phyloP scores from a whole-genome alignment of 2,797 vertebrate species.

The Spheniscus humboldti region DNA sequence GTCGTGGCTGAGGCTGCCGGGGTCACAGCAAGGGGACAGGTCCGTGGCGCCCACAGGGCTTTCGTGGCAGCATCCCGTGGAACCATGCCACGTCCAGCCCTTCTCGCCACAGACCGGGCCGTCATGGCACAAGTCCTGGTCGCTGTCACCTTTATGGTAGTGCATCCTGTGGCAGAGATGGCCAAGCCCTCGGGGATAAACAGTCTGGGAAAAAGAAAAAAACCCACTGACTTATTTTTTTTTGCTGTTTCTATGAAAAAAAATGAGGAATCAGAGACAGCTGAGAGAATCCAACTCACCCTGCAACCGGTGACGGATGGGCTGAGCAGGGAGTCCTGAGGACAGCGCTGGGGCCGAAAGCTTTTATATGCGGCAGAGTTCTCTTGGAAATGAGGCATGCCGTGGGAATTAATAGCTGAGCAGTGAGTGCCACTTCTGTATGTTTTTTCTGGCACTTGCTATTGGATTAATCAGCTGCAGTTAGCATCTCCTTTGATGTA shows the following conservation, averaged over 20 bases:
- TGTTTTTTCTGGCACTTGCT: neutral
- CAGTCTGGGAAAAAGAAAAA: neutral
- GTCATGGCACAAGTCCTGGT: neutral
- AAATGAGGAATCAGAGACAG: neutral
- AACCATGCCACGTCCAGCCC: neutral
- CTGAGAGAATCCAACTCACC: slow-evolving; percentile 30
- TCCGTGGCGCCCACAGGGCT: fast-evolving
- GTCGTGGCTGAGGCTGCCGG: slow-evolving; percentile 18
- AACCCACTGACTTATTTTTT: neutral
- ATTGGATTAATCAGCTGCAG: slow-evolving; percentile 23
- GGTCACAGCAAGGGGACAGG: neutral
- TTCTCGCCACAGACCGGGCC: neutral
- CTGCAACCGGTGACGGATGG: neutral
- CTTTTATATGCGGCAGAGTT: neutral
- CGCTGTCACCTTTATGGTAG: neutral
- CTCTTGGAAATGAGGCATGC: slow-evolving; percentile 6
- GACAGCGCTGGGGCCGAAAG: neutral
- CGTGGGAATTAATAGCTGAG: slow-evolving; percentile 53
- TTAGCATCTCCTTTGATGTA: slow-evolving; percentile 6
- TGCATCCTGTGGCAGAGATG: neutral
- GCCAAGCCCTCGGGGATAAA: neutral
- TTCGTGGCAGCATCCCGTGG: neutral
- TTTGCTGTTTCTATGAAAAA: neutral
- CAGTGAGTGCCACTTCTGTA: slow-evolving; percentile 6
- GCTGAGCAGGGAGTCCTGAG: neutral